These are phyloP conservation scores for Drosophila azteca DNA, from an alignment of 1,140 invertebrate genomes.

Conservation along the genomic window DNA sequence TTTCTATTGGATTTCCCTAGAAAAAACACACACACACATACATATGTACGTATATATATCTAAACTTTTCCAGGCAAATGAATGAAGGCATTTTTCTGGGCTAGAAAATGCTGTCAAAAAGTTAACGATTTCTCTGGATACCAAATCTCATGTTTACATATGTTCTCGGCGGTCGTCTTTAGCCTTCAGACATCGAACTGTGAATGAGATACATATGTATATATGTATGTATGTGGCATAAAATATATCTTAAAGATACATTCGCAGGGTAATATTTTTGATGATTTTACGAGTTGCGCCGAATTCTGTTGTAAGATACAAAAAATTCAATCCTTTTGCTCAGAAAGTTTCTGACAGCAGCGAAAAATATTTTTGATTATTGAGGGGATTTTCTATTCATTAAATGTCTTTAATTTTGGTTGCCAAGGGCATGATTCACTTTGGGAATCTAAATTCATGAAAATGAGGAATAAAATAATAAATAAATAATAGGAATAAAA, in stretches of 20 bases:
- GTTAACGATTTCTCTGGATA: background rate
- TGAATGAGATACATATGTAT: slow-evolving; percentile 33
- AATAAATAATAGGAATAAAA: too few species aligned
- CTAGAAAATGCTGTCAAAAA: slow-evolving; percentile 28
- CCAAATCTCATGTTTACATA: slow-evolving; percentile 11
- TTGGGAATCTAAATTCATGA: too few species aligned
- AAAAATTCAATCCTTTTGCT: slow-evolving; percentile 45
- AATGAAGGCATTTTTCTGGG: slow-evolving; percentile 13
- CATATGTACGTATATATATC: background rate
- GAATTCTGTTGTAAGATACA: slow-evolving; percentile 49
- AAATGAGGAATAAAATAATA: too few species aligned
- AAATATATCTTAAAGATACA: slow-evolving; percentile 25
- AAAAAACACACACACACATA: slow-evolving; percentile 10
- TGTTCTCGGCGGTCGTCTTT: slow-evolving; percentile 38
- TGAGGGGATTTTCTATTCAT: slow-evolving; percentile 11
- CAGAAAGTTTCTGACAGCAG: too few species aligned
- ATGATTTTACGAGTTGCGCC: slow-evolving; percentile 56
- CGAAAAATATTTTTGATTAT: background rate
- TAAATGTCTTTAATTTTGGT: background rate
- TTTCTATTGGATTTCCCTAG: slow-evolving; percentile 46
- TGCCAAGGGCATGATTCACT: background rate
- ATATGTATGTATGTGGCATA: too few species aligned
- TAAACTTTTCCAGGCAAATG: slow-evolving; percentile 22
- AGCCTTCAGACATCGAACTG: slow-evolving; percentile 68
- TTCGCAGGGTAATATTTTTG: slow-evolving; percentile 56